Evolutionary conservation across 2,797 vertebrate species (phyloP).

Genomic region (Micropoecilia bifurca): DNA sequence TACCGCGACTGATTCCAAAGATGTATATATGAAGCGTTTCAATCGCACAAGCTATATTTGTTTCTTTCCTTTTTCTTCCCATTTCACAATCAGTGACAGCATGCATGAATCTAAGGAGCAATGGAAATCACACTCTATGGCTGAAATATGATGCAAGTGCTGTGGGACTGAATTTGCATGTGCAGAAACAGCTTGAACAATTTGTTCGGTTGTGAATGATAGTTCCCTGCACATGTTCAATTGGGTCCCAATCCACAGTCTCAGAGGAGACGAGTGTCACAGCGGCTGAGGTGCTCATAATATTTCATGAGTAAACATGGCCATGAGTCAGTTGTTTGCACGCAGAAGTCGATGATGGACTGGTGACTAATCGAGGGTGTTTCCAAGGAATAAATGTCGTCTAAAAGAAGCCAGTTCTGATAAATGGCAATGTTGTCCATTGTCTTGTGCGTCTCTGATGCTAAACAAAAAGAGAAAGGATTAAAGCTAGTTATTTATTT

Average conservation of each 20-base stretch:
- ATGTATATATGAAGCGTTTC: not conserved
- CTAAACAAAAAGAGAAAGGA: not conserved
- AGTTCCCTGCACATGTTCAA: slow-evolving; percentile 8
- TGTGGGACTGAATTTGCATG: slow-evolving; percentile 12
- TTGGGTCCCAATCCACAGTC: slow-evolving; percentile 39
- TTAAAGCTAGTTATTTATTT: not conserved
- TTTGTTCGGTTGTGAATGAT: slow-evolving; percentile 14
- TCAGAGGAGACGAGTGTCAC: slow-evolving; percentile 20
- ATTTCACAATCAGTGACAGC: not conserved
- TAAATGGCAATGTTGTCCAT: not conserved
- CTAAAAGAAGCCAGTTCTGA: not conserved
- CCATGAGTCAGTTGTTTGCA: slow-evolving; percentile 29
- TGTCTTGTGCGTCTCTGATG: not conserved
- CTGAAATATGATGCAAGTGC: slow-evolving; percentile 1
- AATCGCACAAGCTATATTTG: not conserved
- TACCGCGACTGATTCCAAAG: not conserved
- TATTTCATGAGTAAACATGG: slow-evolving; percentile 25
- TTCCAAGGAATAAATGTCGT: slow-evolving; percentile 21
- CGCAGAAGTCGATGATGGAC: slow-evolving; percentile 18
- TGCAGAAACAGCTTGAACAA: slow-evolving; percentile 13
- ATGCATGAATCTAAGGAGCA: not conserved
- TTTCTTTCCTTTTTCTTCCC: not conserved
- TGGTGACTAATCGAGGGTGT: slow-evolving; percentile 19
- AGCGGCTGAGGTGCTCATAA: slow-evolving; percentile 14
- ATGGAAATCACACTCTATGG: slow-evolving; percentile 4